Conservation (phyloP, 37 sponge, comb jelly and placozoan species). For the Axinella damicornis region DNA sequence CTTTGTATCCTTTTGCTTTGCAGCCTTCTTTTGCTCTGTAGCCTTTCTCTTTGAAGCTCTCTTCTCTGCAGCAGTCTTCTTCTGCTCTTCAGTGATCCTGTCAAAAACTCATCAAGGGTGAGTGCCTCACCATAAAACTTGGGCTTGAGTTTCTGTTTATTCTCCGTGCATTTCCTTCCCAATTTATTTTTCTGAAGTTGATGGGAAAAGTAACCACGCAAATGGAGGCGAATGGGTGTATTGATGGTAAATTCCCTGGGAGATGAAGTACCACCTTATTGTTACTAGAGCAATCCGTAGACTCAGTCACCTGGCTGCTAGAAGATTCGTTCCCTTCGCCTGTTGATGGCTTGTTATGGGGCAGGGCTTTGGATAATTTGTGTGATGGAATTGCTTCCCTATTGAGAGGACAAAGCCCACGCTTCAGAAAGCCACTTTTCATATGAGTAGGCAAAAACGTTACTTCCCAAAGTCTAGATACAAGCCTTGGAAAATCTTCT, state of each 20-base stretch:
- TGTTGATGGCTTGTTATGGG: no score
- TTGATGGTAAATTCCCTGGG: no score
- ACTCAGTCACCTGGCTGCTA: no score
- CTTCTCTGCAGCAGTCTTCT: no score
- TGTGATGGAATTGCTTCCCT: conserved; percentile 27
- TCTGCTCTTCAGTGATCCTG: conserved; percentile 8
- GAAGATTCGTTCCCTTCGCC: no score
- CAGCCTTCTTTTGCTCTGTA: no score
- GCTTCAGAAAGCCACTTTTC: conserved; percentile 27
- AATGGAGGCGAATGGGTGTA: conserved; percentile 38
- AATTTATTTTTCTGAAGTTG: conserved; percentile 30
- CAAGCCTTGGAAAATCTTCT: conserved; percentile 51
- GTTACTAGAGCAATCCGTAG: no score
- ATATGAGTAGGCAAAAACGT: conserved; percentile 23
- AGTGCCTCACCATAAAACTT: conserved; percentile 64
- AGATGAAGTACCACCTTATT: no score
- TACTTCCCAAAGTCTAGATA: conserved; percentile 20
- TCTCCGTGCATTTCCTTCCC: neutral
- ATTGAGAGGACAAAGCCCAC: conserved; percentile 48
- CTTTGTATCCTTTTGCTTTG: no score
- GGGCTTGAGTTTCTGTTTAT: conserved; percentile 32
- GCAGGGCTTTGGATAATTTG: conserved; percentile 34
- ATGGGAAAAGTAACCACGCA: conserved; percentile 32
- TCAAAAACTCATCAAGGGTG: conserved; percentile 66
- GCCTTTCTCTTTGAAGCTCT: no score